Conservation (phyloP, 2,797 vertebrate genomes). For the Rhabdomys pumilio region DNA sequence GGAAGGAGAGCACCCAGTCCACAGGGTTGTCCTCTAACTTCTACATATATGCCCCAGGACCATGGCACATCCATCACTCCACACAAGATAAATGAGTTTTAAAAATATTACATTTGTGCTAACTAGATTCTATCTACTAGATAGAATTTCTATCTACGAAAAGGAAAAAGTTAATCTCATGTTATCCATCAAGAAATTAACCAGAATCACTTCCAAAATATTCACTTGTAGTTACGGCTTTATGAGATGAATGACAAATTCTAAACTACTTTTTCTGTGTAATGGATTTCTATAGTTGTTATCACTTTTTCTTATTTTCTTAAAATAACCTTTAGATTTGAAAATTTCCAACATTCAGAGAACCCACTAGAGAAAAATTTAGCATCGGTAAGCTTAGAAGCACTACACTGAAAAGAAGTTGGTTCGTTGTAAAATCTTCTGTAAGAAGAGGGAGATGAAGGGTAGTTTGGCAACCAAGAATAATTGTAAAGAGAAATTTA, state of each 20-base stretch:
- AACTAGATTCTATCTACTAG: background rate
- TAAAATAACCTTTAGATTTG: constrained; percentile 39
- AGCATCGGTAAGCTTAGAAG: constrained; percentile 25
- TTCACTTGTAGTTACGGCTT: constrained; percentile 34
- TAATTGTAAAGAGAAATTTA: background rate
- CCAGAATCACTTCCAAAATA: background rate
- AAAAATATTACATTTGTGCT: background rate
- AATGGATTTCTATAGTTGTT: background rate
- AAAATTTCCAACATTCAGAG: constrained; percentile 55
- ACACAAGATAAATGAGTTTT: background rate
- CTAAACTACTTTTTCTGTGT: background rate
- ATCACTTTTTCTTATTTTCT: constrained; percentile 20
- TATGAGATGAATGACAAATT: constrained; percentile 43
- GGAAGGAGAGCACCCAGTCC: background rate
- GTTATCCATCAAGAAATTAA: background rate
- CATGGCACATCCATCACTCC: background rate
- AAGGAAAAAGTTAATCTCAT: background rate
- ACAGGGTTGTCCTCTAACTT: background rate
- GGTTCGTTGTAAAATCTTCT: background rate
- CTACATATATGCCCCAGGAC: background rate
- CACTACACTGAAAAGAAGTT: background rate
- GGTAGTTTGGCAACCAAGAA: background rate
- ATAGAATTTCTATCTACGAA: background rate
- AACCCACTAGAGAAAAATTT: constrained; percentile 51
- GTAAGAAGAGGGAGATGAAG: background rate